Percentiles rank a stretch among this genome's conserved stretches.
phyloP scores from a whole-genome alignment of 2,888 invertebrate species.

The Gnatocerus cornutus region DNA sequence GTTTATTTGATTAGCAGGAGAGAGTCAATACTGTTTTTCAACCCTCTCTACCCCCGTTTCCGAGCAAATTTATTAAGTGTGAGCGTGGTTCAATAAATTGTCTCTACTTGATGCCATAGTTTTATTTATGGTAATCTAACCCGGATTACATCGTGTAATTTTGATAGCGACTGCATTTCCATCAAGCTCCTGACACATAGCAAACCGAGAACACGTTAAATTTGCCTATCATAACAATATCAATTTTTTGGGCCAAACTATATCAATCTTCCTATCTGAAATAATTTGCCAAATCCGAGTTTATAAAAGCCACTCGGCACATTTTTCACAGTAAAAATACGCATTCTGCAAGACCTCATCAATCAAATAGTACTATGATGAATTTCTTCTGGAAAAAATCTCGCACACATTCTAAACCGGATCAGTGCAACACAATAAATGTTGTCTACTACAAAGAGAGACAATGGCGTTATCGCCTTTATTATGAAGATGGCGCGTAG shows the following conservation, averaged over 20 bases:
- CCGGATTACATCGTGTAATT: constrained; percentile 28
- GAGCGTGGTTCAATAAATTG: constrained; percentile 11
- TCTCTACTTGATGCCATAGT: constrained; percentile 16
- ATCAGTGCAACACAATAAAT: constrained; percentile 50
- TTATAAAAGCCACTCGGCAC: constrained; percentile 19
- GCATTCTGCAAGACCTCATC: constrained; percentile 28
- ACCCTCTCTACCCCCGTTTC: not conserved
- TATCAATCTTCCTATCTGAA: constrained; percentile 12
- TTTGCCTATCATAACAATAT: not conserved
- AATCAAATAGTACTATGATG: constrained; percentile 38
- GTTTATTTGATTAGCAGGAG: not conserved
- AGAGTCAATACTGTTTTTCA: not conserved
- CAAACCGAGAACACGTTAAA: not conserved
- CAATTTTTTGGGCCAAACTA: not conserved
- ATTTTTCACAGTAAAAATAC: constrained; percentile 41
- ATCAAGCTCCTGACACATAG: constrained; percentile 14
- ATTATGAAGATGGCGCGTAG: constrained; percentile 30
- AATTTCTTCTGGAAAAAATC: constrained; percentile 29
- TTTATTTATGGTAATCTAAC: constrained; percentile 36
- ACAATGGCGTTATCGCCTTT: constrained; percentile 40
- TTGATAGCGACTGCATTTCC: constrained; percentile 21
- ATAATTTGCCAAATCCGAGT: constrained; percentile 24
- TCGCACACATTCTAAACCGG: constrained; percentile 29
- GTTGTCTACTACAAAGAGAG: constrained; percentile 47
- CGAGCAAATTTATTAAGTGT: constrained; percentile 16